Evolutionary conservation across 2,888 invertebrate genomes (phyloP).

Genomic region (Orthosia gracilis): DNA sequence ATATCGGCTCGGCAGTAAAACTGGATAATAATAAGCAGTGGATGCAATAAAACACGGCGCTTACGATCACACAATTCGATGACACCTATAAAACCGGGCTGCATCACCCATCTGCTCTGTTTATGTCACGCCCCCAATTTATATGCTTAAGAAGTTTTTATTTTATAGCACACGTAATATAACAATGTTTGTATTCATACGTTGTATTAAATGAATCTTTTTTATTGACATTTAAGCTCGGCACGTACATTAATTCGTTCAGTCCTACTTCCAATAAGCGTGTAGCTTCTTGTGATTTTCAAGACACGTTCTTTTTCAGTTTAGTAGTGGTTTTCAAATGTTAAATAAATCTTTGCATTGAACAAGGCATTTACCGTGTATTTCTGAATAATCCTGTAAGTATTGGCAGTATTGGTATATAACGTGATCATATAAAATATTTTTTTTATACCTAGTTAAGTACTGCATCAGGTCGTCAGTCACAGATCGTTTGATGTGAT

Average conservation of each 20-base stretch:
- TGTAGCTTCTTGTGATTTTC: conserved; percentile 16
- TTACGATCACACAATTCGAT: conserved; percentile 80
- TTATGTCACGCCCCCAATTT: conserved; percentile 78
- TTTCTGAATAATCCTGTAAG: neutral
- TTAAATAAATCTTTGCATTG: neutral
- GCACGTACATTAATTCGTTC: conserved; percentile 59
- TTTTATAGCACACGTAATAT: conserved; percentile 72
- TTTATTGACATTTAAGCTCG: conserved; percentile 53
- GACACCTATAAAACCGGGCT: conserved; percentile 79
- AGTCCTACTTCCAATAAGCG: conserved; percentile 22
- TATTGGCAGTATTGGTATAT: too few relatives aligned
- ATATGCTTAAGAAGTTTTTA: conserved; percentile 78
- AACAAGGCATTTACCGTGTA: neutral
- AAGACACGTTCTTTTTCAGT: conserved; percentile 39
- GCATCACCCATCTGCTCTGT: conserved; percentile 76
- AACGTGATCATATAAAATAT: neutral
- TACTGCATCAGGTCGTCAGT: conserved; percentile 5
- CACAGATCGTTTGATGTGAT: conserved; percentile 65
- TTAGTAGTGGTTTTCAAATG: conserved; percentile 1
- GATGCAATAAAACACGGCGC: conserved; percentile 79
- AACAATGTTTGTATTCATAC: conserved; percentile 65
- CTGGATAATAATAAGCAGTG: conserved; percentile 80
- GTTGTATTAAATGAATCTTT: conserved; percentile 63
- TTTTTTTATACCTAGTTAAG: neutral
- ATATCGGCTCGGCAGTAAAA: conserved; percentile 70